Evolutionary conservation across 2,797 vertebrate species (phyloP), one percentile per base, ranked within the genome.

Genomic region (Chromobotia macracanthus): DNA sequence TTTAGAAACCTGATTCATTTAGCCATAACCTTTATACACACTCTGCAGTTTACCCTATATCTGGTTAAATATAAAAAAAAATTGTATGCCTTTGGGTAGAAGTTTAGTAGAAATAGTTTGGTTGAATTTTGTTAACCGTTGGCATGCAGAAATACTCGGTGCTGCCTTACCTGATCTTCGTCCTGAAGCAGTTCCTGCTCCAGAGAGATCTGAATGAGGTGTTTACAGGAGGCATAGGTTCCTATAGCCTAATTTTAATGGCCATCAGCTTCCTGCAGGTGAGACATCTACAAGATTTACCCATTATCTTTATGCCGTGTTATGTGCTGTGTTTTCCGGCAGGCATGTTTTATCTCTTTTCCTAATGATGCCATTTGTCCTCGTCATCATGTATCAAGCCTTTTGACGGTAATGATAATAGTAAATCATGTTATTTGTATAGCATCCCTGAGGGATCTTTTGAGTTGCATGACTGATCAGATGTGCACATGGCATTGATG

Each of bases 231-330:
- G 97, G 97, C 83, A 98, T 99, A 90, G 97, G 97, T 89, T 99
- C 97, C n/a, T 99, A 99, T 90, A 97, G 97, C 93, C 95, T 99
- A 72, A 98, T 99, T 92, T 95, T 99, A 89, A 99, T 99, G 97
- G 97, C 95, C 89, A 98, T 99, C 91, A 99, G 97, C 90, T 99
- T 99, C 87, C 89, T 99, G 15, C 97, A 99, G 97, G 97, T 99
- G 91, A 83, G 92, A 66, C 15, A 18, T 9, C 21, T 6, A 23
- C 2, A 63, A 61, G 10, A 35, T 51, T 71, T 28, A 3, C 1
- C 18, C 3, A 10, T 9, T 31, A 35, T 63, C 13, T 28, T 19
- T 0, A 16, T 51, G 11, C n/a, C 8, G 0, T 10, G 28, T 31
- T 11, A 8, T 5, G 4, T 41, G 18, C 6, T 0, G n/a, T 1